phyloP scores from a whole-genome alignment of 2,797 vertebrate species.

The Chanos chanos region DNA sequence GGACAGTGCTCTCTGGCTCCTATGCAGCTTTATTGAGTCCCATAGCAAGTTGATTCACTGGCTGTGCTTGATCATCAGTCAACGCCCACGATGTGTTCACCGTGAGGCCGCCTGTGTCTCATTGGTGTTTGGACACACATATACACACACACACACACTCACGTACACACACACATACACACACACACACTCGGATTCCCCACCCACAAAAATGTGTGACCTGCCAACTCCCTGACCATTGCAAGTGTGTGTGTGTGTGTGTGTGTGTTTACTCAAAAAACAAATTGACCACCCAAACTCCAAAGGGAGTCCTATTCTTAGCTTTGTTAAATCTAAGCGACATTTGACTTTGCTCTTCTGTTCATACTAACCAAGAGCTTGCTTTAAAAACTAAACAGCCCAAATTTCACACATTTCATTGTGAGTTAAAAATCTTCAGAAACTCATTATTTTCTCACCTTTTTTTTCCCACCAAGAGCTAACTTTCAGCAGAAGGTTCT shows the following conservation, averaged over 20 bases:
- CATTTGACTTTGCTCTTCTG: neutral
- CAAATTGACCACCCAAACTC: neutral
- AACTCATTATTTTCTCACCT: conserved; percentile 15
- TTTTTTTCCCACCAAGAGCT: conserved; percentile 23
- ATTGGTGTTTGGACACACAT: conserved; percentile 27
- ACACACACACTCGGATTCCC: no score
- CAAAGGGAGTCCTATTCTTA: conserved; percentile 2
- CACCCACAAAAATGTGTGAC: neutral
- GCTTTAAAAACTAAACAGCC: conserved; percentile 8
- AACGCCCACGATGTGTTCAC: conserved; percentile 64
- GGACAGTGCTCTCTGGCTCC: conserved; percentile 33
- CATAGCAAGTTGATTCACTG: conserved; percentile 42
- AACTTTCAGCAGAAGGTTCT: no score
- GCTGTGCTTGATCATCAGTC: conserved; percentile 64
- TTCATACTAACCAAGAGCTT: conserved; percentile 1
- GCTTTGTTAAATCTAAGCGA: neutral
- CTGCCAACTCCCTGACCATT: neutral
- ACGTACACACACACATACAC: no score
- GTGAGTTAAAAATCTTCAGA: conserved; percentile 26
- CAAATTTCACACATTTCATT: conserved; percentile 17
- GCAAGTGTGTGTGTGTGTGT: no score
- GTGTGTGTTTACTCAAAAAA: neutral
- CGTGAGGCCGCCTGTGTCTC: conserved; percentile 32
- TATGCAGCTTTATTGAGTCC: conserved; percentile 48
- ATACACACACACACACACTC: conserved; percentile 26